Base-by-base conservation (phyloP, 2,797 vertebrate species). In the Muscicapa comitata region DNA sequence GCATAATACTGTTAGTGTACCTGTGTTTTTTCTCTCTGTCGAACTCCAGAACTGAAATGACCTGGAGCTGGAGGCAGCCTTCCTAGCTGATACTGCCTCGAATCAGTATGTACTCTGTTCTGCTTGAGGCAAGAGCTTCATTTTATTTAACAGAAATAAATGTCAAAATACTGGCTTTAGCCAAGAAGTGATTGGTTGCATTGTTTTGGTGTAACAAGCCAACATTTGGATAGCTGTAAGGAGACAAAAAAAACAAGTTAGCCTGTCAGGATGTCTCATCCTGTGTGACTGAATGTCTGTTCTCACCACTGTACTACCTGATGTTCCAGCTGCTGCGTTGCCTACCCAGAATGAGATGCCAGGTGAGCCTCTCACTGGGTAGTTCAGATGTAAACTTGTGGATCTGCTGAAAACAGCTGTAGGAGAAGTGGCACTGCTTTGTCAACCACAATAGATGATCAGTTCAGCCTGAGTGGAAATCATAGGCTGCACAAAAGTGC, bases 231-330 rank as follows among this genome's bases (percentile, higher is more conserved):
- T 47, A 33, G 18, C 35, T 78, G 42, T 65, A 7, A 53, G 61
- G 53, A 74, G 20, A 8, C 23, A 38, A 61, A 71, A 74, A 38
- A 20, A 68, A 19, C 21, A 57, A 55, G 14, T 28, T 63, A 75
- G 37, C 31, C 23, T 58, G n/a, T 67, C 38, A 18, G 19, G 13
- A 1, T 45, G 28, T 40, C 40, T 48, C 23, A 5, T 84, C 43
- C 31, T 48, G 16, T 63, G 63, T 37, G 45, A 53, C 23, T 43
- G 6, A 18, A 74, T 50, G 11, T 57, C 33, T 63, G 6, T 38
- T 23, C 21, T 43, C n/a, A 40, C 45, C 11, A 6, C 1, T n/a
- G 18, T 18, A 13, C 0, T n/a, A 28, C 12, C 9, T 67, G 17
- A 7, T 38, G 25, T 74, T 80, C 47, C 33, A 55, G 12, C 26